Base-by-base conservation (phyloP, 2,797 vertebrate species). In the Dendrocincla fuliginosa region DNA sequence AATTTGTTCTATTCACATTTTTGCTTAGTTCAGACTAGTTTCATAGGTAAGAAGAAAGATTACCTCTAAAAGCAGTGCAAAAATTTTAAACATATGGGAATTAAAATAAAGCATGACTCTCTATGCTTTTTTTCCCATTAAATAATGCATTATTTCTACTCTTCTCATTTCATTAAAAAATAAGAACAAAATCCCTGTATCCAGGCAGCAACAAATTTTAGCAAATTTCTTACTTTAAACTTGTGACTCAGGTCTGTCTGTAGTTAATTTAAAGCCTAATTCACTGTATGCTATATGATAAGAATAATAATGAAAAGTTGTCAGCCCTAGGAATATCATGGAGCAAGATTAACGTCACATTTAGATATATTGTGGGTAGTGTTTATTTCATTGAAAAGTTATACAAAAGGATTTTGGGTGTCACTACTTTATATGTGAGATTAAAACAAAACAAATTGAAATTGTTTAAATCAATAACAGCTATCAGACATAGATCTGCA, bases 51-150 rank as follows among this genome's bases (percentile, higher is more conserved):
- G 27, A 67, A 74, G 17, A 70, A 71, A 85, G 60, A 46, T 2
- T 33, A 65, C 41, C 18, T n/a, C 5, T 57, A 56, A 63, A 78
- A 73, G 9, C 9, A 57, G 3, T 49, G 23, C 1, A 68, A 73
- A 52, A 6, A 18, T 82, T 81, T 80, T 46, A 79, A 92, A 75
- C 8, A 33, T 32, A 52, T 30, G 5, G 2, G 9, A 71, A 49
- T 15, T 63, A 11, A 94, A 87, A 82, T 27, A 73, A 61, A 87
- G 42, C 30, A 32, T 53, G 3, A 56, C 2, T 78, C 15, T 27
- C 0, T 10, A 13, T 19, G 10, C 0, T 1, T 27, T 12, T 50
- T 33, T 5, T 0, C 1, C 1, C 2, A 10, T 2, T 37, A 75
- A 69, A 53, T 71, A 89, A 61, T 12, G 17, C 22, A 1, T 55